Evolutionary conservation across 1,140 invertebrate species (phyloP).

Genomic region (Procambarus clarkii): DNA sequence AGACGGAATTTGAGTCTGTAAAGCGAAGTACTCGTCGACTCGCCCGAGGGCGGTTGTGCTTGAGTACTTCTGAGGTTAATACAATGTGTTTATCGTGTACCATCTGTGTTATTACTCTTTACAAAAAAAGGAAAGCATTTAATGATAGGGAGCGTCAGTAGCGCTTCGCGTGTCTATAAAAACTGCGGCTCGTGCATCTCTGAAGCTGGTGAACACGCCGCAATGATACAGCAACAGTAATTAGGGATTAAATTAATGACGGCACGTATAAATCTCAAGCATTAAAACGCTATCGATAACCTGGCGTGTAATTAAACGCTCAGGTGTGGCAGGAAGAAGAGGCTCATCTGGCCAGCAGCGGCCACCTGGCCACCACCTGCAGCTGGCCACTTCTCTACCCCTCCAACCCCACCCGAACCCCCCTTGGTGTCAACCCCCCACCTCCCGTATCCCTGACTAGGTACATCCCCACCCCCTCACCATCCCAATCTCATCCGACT

Average conservation of each 20-base stretch:
- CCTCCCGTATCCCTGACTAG: too few species aligned
- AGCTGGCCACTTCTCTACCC: too few species aligned
- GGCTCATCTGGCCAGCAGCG: background rate
- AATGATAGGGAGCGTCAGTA: constrained; percentile 21
- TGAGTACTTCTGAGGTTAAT: background rate
- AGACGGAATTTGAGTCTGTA: constrained; percentile 39
- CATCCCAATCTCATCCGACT: too few species aligned
- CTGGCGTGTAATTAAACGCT: constrained; percentile 30
- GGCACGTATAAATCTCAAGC: constrained; percentile 14
- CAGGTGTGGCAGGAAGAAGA: constrained; percentile 6
- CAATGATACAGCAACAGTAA: constrained; percentile 25
- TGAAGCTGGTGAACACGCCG: constrained; percentile 9
- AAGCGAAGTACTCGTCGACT: background rate
- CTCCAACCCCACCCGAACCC: too few species aligned
- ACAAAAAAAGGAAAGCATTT: background rate
- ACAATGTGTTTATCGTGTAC: constrained; percentile 18
- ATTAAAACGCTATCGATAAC: constrained; percentile 58
- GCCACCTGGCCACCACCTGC: background rate
- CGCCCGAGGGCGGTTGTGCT: too few species aligned
- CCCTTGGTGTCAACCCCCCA: too few species aligned
- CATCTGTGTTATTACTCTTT: constrained; percentile 18
- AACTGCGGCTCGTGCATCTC: too few species aligned
- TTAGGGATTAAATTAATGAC: constrained; percentile 35
- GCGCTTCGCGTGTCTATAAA: background rate
- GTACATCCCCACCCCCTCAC: too few species aligned